phyloP scores from a whole-genome alignment of 2,113 vertebrate genomes.

The Turdus rufiventris region DNA sequence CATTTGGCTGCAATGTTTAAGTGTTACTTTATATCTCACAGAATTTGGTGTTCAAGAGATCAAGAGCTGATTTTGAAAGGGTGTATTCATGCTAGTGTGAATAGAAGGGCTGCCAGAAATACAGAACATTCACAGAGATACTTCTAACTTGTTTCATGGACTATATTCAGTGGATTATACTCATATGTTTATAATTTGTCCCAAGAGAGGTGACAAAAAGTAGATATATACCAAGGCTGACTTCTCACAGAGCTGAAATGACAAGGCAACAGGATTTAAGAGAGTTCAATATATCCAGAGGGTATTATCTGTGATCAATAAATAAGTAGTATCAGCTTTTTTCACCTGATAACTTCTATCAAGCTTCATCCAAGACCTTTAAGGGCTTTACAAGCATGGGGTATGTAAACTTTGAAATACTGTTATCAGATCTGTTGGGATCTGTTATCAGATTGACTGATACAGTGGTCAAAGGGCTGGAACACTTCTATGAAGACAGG shows the following conservation, averaged over 20 bases:
- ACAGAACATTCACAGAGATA: not conserved
- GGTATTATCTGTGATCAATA: not conserved
- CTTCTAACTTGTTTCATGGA: constrained; percentile 11
- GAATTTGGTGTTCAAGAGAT: constrained; percentile 10
- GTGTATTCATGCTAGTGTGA: not conserved
- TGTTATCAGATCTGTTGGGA: not conserved
- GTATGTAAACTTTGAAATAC: not conserved
- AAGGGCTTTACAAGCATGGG: not conserved
- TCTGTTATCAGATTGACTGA: not conserved
- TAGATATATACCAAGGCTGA: not conserved
- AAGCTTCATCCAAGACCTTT: not conserved
- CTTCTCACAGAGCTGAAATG: not conserved
- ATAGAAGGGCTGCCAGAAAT: constrained; percentile 9
- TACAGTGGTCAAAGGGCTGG: not conserved
- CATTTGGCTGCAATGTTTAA: constrained; percentile 28
- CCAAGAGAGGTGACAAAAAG: not conserved
- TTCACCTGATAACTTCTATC: not conserved
- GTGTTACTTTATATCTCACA: not conserved
- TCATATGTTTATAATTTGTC: constrained; percentile 23
- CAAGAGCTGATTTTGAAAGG: constrained; percentile 20
- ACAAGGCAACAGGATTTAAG: not conserved
- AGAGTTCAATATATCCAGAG: not conserved
- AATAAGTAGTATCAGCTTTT: not conserved
- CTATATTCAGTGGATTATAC: not conserved
- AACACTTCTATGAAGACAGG: not conserved